Evolutionary conservation across 2,113 vertebrate genomes (phyloP), one percentile per base, ranked within the genome.

Genomic region (Notarius lentiginosus): DNA sequence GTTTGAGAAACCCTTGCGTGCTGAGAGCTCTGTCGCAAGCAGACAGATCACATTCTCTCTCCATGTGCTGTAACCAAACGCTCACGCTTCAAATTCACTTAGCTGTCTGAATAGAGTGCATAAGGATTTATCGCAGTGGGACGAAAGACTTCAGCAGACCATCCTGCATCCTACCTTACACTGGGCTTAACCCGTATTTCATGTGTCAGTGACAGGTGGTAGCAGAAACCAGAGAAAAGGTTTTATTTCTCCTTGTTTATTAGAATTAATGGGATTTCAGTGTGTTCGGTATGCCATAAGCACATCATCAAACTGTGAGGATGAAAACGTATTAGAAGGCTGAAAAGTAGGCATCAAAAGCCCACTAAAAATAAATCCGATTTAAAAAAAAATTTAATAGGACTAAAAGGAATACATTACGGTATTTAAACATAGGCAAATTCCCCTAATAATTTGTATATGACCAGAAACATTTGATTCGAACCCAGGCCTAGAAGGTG

Each of bases 61-160:
- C 84, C 87, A 87, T 60, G 66, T 90, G 90, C 83, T 90, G 86
- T 90, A 91, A 87, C 87, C 89, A 91, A 91, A 87, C 85, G 88
- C 90, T 90, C 88, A 89, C 1, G 84, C 90, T 91, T 91, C 91
- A 91, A 89, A 90, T 89, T 83, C 86, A 88, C 91, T 89, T 91
- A 90, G 87, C 91, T 89, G 87, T 92, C 87, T 90, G 73, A 83
- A 87, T 87, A 92, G 88, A 86, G 91, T 90, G 93, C 79, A 88
- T 88, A 49, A 72, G 93, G 93, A 95, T 95, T 95, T 94, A 94
- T 91, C 68, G 60, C 87, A 87, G 91, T 82, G 86, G 90, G 91
- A 90, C 90, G 81, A 85, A 85, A 81, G 89, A 87, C 88, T 83
- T 18, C 17, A 87, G 76, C 86, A 92, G 92, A 92, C 92, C 90